Conservation (phyloP, 2,888 invertebrate genomes). For the Stenoptilia bipunctidactyla region DNA sequence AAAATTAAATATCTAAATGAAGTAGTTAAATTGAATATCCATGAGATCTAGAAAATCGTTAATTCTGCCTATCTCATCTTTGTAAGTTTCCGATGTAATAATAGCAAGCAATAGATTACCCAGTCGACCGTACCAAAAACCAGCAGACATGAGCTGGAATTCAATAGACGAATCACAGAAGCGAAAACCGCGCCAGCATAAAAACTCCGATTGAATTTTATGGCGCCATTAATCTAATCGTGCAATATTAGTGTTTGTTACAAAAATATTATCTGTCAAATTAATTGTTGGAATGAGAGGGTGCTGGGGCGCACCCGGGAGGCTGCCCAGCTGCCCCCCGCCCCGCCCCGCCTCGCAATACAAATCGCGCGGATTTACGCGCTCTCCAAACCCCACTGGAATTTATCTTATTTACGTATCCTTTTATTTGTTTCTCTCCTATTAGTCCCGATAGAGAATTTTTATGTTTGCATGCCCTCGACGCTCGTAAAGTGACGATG, state of each 20-base stretch:
- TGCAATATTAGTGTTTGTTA: conserved; percentile 25
- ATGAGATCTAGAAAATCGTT: too few species aligned
- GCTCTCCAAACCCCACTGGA: conserved; percentile 63
- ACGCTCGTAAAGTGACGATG: conserved; percentile 62
- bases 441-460: conserved; percentile 71
- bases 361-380: conserved; percentile 72
- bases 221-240: not conserved
- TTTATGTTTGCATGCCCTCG: conserved; percentile 66
- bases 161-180: too few species aligned
- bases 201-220: conserved; percentile 1
- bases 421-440: conserved; percentile 70
- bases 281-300: conserved; percentile 49
- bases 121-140: too few species aligned
- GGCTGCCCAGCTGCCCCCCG: conserved; percentile 25
- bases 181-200: not conserved
- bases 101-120: too few species aligned
- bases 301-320: conserved; percentile 15
- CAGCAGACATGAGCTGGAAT: too few species aligned
- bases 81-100: too few species aligned
- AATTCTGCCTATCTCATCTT: too few species aligned
- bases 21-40: too few species aligned
- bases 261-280: conserved; percentile 43
- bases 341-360: conserved; percentile 65
- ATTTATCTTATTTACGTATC: conserved; percentile 70
- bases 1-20: too few species aligned